Base-by-base conservation (phyloP, 2,888 invertebrate species). In the Hemithea aestivaria region DNA sequence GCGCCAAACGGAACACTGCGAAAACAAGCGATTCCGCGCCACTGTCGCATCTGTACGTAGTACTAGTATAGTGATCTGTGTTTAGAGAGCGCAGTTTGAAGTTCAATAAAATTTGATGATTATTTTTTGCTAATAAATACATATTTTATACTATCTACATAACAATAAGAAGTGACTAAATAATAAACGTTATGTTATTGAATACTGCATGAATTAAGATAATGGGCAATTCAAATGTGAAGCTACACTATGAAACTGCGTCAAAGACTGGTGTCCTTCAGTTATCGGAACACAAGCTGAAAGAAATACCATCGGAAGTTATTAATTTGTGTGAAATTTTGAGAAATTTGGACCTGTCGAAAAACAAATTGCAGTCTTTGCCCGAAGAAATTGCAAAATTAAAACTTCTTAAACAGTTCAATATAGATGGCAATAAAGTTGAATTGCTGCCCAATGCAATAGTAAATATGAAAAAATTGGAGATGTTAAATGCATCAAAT, bases 251-350 rank as follows among this genome's bases (percentile, higher is more conserved):
- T 65, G 96, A 97, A 70, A 98, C 95, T 35, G 98, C 98, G 7
- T 93, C 95, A 61, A 98, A 98, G 87, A 99, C 98, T 10, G 98
- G 98, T 8, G 94, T 97, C 21, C 89, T 98, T 44, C 97, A 97
- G 73, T 87, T 99, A 48, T 94, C 96, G 2, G 91, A 94, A 56
- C 90, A 91, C 40, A 94, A 94, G 61, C 82, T 99, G 35, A 94
- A 94, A 59, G 93, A 94, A 78, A 89, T 94, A 66, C 94, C 94
- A 21, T 75, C 81, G 24, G 91, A 91, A 56, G 78, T 94, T 26
- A 74, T 88, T 7, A 82, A 82, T 42, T 71, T 94, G 39, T 76
- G 88, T 29, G 88, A 89, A 29, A 78, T 91, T 31, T 78, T 99
- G 38, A 90, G 99, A 52, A 97, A 95, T 23, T 83, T 99, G 46